phyloP scores from a whole-genome alignment of 2,113 vertebrate genomes.

The Catharus bicknelli region DNA sequence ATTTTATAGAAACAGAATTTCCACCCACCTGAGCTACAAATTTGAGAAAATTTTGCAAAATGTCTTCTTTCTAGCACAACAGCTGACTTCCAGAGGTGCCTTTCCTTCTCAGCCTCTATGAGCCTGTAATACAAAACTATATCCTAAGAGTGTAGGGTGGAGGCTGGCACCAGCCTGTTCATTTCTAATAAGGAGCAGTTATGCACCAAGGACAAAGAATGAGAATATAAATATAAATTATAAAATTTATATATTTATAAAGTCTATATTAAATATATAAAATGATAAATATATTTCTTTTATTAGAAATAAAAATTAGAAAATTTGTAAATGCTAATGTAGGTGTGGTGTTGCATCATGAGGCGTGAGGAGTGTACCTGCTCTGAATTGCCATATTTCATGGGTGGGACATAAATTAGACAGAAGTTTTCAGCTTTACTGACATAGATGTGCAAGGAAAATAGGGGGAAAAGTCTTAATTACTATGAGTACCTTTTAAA shows the following conservation, averaged over 20 bases:
- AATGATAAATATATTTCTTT: background rate
- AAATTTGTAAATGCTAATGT: background rate
- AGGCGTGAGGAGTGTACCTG: background rate
- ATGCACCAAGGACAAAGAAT: background rate
- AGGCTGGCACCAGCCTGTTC: background rate
- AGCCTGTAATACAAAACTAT: background rate
- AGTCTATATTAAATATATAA: background rate
- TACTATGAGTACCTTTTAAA: background rate
- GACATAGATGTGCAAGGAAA: background rate
- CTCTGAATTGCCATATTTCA: background rate
- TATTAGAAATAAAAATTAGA: background rate
- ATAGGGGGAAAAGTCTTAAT: background rate
- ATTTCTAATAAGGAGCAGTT: background rate
- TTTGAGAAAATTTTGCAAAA: background rate
- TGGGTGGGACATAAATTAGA: background rate
- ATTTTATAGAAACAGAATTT: background rate
- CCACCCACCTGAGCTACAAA: background rate
- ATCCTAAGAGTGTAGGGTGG: background rate
- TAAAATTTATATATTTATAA: rapidly evolving
- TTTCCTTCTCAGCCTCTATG: background rate
- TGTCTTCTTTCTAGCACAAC: background rate
- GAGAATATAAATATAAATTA: background rate
- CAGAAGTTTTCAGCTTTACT: background rate
- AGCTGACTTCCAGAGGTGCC: background rate
- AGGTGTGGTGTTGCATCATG: background rate